Evolutionary conservation across 2,888 invertebrate species (phyloP).

Genomic region (Teinopalpus imperialis): DNA sequence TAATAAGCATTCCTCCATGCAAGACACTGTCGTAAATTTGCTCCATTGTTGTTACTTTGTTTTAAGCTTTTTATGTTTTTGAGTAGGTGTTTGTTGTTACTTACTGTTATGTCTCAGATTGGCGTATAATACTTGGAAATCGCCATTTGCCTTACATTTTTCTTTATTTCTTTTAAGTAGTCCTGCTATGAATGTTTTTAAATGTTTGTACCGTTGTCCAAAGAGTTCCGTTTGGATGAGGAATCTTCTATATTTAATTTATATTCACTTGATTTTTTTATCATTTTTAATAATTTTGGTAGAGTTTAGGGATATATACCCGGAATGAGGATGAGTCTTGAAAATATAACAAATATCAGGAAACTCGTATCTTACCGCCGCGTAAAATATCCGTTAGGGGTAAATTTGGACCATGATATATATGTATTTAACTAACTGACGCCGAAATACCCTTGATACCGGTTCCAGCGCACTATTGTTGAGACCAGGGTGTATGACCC

Average conservation of each 20-base stretch:
- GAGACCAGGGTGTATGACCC: slow-evolving; percentile 83
- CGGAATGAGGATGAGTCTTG: not conserved
- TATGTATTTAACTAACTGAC: slow-evolving; percentile 22
- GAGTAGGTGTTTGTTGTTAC: slow-evolving; percentile 62
- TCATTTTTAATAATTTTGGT: slow-evolving; percentile 29
- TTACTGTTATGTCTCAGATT: slow-evolving; percentile 50
- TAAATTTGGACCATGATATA: slow-evolving; percentile 1
- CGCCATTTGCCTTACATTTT: slow-evolving; percentile 45
- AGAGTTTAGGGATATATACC: slow-evolving; percentile 4
- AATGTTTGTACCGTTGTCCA: slow-evolving; percentile 51
- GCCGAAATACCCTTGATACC: slow-evolving; percentile 52
- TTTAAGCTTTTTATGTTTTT: slow-evolving; percentile 67
- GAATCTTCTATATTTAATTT: slow-evolving; percentile 40
- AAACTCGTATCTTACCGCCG: not conserved
- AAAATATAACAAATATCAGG: not conserved
- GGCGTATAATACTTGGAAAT: slow-evolving; percentile 43
- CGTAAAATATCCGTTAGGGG: not conserved
- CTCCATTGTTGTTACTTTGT: slow-evolving; percentile 57
- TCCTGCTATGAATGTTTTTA: slow-evolving; percentile 56
- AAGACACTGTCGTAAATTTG: slow-evolving; percentile 52
- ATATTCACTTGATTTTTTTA: slow-evolving; percentile 30
- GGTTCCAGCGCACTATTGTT: slow-evolving; percentile 52
- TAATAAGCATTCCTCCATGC: slow-evolving; percentile 55
- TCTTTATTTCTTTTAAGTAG: slow-evolving; percentile 50
- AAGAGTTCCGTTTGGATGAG: slow-evolving; percentile 51